Percentiles rank a stretch among this genome's conserved stretches.
phyloP scores from a whole-genome alignment of 2,888 invertebrate species.

The Clistopyga incitator region DNA sequence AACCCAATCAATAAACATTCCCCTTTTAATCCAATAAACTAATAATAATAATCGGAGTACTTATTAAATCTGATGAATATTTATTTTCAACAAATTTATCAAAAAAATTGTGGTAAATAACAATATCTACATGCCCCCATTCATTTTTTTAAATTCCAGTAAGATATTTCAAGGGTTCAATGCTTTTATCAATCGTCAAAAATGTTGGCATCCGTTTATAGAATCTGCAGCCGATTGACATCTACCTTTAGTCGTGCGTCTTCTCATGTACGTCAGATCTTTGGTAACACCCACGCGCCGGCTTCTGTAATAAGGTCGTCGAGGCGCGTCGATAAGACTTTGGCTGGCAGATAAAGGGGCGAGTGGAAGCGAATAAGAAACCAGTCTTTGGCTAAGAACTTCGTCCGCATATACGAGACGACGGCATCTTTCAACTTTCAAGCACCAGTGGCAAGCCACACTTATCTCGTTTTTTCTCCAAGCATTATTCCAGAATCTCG shows the following conservation, averaged over 20 bases:
- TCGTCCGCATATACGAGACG: constrained; percentile 36
- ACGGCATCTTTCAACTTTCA: constrained; percentile 53
- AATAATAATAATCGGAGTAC: too few relatives aligned
- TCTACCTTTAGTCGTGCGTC: background rate
- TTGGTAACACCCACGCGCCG: constrained; percentile 36
- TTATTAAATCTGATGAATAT: too few relatives aligned
- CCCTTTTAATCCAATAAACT: too few relatives aligned
- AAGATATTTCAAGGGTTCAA: too few relatives aligned
- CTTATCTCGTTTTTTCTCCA: constrained; percentile 8
- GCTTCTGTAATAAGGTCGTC: constrained; percentile 51
- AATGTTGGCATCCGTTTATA: too few relatives aligned
- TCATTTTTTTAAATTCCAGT: background rate
- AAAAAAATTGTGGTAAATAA: too few relatives aligned
- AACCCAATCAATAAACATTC: background rate
- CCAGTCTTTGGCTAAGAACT: constrained; percentile 48
- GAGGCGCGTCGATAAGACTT: constrained; percentile 56
- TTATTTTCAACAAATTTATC: too few relatives aligned
- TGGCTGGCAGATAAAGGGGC: constrained; percentile 44
- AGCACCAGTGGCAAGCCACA: background rate
- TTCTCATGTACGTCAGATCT: constrained; percentile 17
- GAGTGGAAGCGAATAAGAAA: constrained; percentile 9
- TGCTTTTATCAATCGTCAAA: too few relatives aligned
- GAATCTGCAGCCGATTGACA: background rate
- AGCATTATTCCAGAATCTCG: constrained; percentile 5
- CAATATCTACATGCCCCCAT: too few relatives aligned